Conservation (phyloP, 1,140 invertebrate species). For the Rhynchophorus ferrugineus region DNA sequence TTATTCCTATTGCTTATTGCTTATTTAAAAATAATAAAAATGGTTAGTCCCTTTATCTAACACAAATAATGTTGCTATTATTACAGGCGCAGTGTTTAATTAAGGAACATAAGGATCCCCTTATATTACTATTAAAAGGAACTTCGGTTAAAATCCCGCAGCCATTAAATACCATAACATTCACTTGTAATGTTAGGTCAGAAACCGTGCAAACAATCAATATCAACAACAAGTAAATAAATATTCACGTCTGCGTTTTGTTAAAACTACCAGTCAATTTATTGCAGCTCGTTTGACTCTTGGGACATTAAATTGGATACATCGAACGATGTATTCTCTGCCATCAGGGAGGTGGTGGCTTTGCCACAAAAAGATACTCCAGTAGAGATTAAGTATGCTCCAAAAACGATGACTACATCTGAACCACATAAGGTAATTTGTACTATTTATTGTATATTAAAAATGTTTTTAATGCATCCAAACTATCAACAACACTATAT, state of each 20-base stretch:
- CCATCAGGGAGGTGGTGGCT: slow-evolving; percentile 3
- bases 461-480: neutral
- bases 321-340: slow-evolving; percentile 38
- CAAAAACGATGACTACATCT: slow-evolving; percentile 8
- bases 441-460: too few relatives aligned
- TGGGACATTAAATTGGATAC: slow-evolving; percentile 37
- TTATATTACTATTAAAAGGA: slow-evolving; percentile 36
- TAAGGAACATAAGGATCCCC: slow-evolving; percentile 26
- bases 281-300: slow-evolving; percentile 17
- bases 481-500: too few relatives aligned
- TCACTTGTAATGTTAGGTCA: slow-evolving; percentile 35
- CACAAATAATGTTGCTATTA: too few relatives aligned
- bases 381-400: slow-evolving; percentile 1
- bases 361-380: neutral
- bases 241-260: neutral
- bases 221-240: slow-evolving; percentile 35
- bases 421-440: neutral
- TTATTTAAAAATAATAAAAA: too few relatives aligned
- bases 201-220: slow-evolving; percentile 28
- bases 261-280: neutral
- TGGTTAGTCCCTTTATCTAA: too few relatives aligned
- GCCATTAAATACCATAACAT: slow-evolving; percentile 35
- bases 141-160: slow-evolving; percentile 37
- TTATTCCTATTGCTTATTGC: too few relatives aligned
- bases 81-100: slow-evolving; percentile 9